Base-by-base conservation (phyloP, 2,797 vertebrate species). In the Novumbra hubbsi region DNA sequence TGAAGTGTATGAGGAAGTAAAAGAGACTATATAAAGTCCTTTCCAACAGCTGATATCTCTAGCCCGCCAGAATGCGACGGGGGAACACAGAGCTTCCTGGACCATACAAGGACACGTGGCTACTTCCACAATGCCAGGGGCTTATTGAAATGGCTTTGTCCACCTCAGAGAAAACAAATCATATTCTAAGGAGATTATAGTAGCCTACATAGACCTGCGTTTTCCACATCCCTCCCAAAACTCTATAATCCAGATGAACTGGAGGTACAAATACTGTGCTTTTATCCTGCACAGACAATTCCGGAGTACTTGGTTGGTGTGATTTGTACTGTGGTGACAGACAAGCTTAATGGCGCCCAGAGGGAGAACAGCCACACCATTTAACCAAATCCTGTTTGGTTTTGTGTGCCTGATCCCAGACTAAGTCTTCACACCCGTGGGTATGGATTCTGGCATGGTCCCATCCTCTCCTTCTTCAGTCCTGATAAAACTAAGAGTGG, bases 401-500 rank as follows among this genome's bases (percentile, higher is more conserved):
- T 73, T 55, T 66, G 75, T 80, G 81, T 73, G 41, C 3, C 34
- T 38, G 34, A 38, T 38, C 34, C 34, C 34, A 38, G 34, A 38
- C 41, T 45, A 45, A 45, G 21, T 19, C 7, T 79, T 5, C 16
- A 17, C 80, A 80, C 67, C 81, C 80, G 73, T 80, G 76, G 64
- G 60, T 65, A 73, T 86, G 75, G 72, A 82, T 24, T 11, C 60
- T 27, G 67, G 49, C 78, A 82, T 60, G 70, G 73, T 73, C 76
- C 11, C 41, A 38, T 30, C 32, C 6, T 66, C 16, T 66, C 3
- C 28, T 34, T 76, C 78, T 79, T 83, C 82, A 85, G 81, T 80
- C 38, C 45, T 80, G 78, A 79, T 66, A 3, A 45, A 30, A 17
- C 81, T 52, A 80, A 84, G 84, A 82, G 82, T 84, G 73, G 64